Base-by-base conservation (phyloP, 2,888 invertebrate genomes). In the Lysandra coridon region DNA sequence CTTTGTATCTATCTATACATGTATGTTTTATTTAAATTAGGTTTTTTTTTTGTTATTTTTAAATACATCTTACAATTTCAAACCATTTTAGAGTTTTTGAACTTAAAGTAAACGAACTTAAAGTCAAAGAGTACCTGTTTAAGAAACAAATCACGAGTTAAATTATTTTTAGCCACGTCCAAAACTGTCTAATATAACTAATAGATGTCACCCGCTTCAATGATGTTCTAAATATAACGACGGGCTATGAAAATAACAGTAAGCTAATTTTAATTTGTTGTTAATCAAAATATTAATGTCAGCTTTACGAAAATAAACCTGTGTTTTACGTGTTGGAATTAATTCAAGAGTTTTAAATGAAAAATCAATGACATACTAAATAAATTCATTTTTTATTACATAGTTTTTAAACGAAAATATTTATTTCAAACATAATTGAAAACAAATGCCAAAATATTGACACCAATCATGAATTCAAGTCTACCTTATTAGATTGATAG, bases 121-220 rank as follows among this genome's bases (percentile, higher is more conserved):
- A 74, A 73, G 40, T 23, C 73, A 40, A 73, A 37, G 73, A 37
- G 73, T 40, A 37, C 17, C 10, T 44, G 12, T 23, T 44, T 44
- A 44, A 14, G 44, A 23, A 75, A 12, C 76, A 57, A 49, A 49
- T 49, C 30, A 53, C 37, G 30, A 76, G 49, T 57, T 37, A 44
- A 76, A n/a, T 76, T 76, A 53, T 76, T 76, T 76, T 76, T 76
- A 57, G 76, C 23, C 76, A 57, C 12, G 53, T 76, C 53, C 1
- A 53, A 33, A 76, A 76, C 30, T 17, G 57, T 76, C 57, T 57
- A 33, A 17, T 57, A 33, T 76, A 33, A 76, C 53, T 76, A 57
- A 76, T 76, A 76, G 76, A 57, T 33, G 76, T 76, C 53, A 53
- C 53, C 33, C 14, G 30, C 76, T 33, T 76, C 76, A 76, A 53